Base-by-base conservation (phyloP, 1,140 invertebrate species). In the Stenopsyche tienmushanensis region DNA sequence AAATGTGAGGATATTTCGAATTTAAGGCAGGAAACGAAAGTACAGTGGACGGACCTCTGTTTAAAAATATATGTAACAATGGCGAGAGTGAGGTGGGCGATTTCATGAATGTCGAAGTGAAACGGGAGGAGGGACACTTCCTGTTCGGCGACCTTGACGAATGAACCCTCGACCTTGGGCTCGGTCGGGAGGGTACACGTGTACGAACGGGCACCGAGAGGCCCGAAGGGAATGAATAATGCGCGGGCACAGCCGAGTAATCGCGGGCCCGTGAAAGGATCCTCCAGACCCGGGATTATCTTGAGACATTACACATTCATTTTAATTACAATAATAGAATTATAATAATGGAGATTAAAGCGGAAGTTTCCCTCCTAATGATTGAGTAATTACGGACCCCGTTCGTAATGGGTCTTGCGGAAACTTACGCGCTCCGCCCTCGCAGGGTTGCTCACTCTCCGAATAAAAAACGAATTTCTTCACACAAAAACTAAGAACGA, bases 251-350 rank as follows among this genome's bases (percentile, higher is more conserved):
- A 20, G 42, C 15, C 21, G 21, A 23, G 49, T 53, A 53, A 53
- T 25, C 50, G 23, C 50, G 25, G 25, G 25, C 23, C 50, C 50
- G 23, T 53, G 50, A 53, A 53, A 53, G 50, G 50, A 53, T 53
- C 29, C 23, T 25, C 15, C 15, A 29, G n/a, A n/a, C 23, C 17
- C 21, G 50, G 50, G 50, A 53, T 53, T 53, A 53, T 53, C 50
- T 53, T 3, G 21, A 53, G 25, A 29, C 50, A 18, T 23, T 53
- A 21, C 25, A 53, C 50, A 29, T 53, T 25, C 24, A 53, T 53
- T 53, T 53, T 53, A 53, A 53, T 53, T 53, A 53, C 50, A 53
- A 25, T 53, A 53, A 53, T 53, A 53, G 50, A 53, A 53, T 53
- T 53, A 53, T 53, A 25, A 26, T 26, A 26, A 23, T 53, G 23